Evolutionary conservation across 2,888 invertebrate species (phyloP), one percentile per base, ranked within the genome.

Genomic region (Acleris holmiana): DNA sequence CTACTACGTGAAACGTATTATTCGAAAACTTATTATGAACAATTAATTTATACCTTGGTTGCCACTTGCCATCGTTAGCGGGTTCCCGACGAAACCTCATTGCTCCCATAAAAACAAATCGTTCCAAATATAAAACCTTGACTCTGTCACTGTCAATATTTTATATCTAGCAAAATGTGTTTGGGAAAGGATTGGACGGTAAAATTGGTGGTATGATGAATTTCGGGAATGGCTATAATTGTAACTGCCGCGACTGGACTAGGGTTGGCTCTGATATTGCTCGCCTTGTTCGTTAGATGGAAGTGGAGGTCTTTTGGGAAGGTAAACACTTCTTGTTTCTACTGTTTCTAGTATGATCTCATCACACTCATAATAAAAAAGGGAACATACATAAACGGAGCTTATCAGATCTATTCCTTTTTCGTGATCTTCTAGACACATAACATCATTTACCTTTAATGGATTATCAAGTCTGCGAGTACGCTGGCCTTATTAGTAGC

Each of bases 271-370:
- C 61, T 88, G 4, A 60, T 86, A 35, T 41, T 83, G 19, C 66
- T 88, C 57, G 64, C 80, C 2, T 67, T 88, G 23, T 29, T 78
- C 7, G 44, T 83, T 69, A 79, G 76, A 58, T 86, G 84, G 86
- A 83, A 72, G 70, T 83, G 77, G 80, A 81, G 69, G 46, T 49
- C 71, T n/a, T 6, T 15, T 7, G 6, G 25, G 21, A 84, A 84
- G 82, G 84, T 83, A 68, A 50, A 41, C n/a, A 17, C 4, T 2
- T 13, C 4, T 21, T 23, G 19, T 25, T 40, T 35, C 17, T 21
- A 13, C 2, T 13, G 44, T 23, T 55, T 25, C 19, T 6, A 10
- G 18, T 47, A 19, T 7, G 19, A 4, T 4, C 4, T 23, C 23
- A 23, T 4, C 2, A 2, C n/a, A n/a, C n/a, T n/a, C n/a, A n/a